Conservation (phyloP, 2,113 vertebrate genomes). For the Macquaria australasica region DNA sequence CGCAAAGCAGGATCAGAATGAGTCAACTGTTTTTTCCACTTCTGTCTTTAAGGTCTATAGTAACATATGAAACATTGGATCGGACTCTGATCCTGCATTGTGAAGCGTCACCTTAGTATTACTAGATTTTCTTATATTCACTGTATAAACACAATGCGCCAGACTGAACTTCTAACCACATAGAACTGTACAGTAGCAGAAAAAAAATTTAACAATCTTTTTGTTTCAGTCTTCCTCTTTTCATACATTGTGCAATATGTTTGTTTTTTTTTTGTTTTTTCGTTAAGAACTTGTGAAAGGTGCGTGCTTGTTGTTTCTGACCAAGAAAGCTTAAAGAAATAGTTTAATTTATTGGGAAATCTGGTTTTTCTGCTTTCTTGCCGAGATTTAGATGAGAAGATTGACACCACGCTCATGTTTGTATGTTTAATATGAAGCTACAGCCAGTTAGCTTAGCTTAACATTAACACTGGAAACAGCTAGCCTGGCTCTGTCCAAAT, state of each 20-base stretch:
- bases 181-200: conserved; percentile 65
- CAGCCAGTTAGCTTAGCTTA: neutral
- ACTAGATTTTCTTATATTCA: conserved; percentile 73
- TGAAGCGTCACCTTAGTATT: conserved; percentile 58
- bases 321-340: neutral
- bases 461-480: neutral
- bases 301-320: neutral
- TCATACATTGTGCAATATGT: conserved; percentile 62
- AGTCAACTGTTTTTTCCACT: neutral
- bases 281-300: neutral
- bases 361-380: neutral
- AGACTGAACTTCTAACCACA: conserved; percentile 71
- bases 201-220: conserved; percentile 34
- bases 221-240: conserved; percentile 45
- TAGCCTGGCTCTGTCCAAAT: neutral
- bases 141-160: conserved; percentile 67
- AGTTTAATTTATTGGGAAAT: neutral
- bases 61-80: conserved; percentile 12
- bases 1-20: conserved; percentile 42
- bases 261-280: conserved; percentile 40
- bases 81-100: conserved; percentile 30
- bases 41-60: neutral
- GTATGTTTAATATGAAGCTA: neutral
- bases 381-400: neutral
- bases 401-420: too few species aligned